Evolutionary conservation across 2,888 invertebrate species (phyloP).

Genomic region (Incurvaria masculella): DNA sequence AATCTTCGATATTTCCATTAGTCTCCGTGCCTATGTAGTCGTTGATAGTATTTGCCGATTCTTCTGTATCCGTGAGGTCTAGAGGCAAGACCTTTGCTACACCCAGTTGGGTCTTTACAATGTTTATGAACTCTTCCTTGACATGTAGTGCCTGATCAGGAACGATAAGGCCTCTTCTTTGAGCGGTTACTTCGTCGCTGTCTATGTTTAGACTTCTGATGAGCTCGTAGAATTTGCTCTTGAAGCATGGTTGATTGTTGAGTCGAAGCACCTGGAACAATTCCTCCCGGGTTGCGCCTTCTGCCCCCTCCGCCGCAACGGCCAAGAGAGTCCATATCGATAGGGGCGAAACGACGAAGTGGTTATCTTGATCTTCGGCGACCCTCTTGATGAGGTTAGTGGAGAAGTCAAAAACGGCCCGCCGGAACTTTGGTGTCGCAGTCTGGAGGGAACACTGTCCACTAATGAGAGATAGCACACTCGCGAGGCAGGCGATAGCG

Average conservation of each 20-base stretch:
- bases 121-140: conserved; percentile 23
- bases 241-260: conserved; percentile 32
- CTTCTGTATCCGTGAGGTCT: conserved; percentile 23
- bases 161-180: conserved; percentile 30
- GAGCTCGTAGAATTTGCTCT: conserved; percentile 29
- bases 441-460: conserved; percentile 17
- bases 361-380: conserved; percentile 33
- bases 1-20: conserved; percentile 31
- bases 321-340: conserved; percentile 35
- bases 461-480: not conserved
- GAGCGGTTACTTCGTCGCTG: conserved; percentile 23
- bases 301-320: conserved; percentile 31
- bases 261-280: conserved; percentile 26
- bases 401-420: conserved; percentile 27
- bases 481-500: not conserved
- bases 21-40: conserved; percentile 29
- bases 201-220: conserved; percentile 20
- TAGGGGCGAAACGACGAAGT: conserved; percentile 34
- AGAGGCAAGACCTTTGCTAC: conserved; percentile 25
- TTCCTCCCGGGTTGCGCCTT: conserved; percentile 27
- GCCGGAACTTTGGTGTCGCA: conserved; percentile 21
- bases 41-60: conserved; percentile 29
- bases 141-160: conserved; percentile 25
- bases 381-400: conserved; percentile 19
- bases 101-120: conserved; percentile 20